Conservation (phyloP, 2,113 vertebrate species). For the Paramormyrops kingsleyae region DNA sequence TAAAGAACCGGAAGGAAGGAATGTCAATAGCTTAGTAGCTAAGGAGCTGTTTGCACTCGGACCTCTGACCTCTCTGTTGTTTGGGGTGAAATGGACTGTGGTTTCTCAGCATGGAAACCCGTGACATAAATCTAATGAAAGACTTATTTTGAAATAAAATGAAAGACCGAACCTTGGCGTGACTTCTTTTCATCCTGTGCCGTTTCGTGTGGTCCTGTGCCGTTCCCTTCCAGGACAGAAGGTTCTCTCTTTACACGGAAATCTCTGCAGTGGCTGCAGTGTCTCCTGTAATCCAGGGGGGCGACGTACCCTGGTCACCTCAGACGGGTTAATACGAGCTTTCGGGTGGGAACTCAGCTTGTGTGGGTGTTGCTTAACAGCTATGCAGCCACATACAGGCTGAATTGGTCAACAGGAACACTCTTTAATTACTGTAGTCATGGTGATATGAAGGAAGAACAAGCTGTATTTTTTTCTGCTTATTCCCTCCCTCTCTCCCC, state of each 20-base stretch:
- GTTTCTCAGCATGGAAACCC: conserved; percentile 10
- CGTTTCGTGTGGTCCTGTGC: neutral
- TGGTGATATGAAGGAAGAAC: neutral
- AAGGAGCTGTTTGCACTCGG: neutral
- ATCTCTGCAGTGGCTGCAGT: neutral
- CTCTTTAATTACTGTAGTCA: neutral
- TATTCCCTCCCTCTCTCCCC: neutral
- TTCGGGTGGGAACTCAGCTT: neutral
- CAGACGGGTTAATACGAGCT: neutral
- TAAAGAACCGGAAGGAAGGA: conserved; percentile 6
- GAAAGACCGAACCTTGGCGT: neutral
- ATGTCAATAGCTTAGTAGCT: neutral
- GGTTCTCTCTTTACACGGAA: neutral
- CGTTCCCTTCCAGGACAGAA: neutral
- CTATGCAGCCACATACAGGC: neutral
- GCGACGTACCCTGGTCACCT: neutral
- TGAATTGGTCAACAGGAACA: neutral
- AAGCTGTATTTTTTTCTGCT: neutral
- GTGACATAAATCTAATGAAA: conserved; percentile 4
- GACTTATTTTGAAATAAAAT: conserved; percentile 18
- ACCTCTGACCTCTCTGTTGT: conserved; percentile 5
- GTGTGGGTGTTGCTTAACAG: neutral
- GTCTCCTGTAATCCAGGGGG: neutral
- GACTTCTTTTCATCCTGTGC: neutral
- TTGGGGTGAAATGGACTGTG: neutral